Evolutionary conservation across 2,113 vertebrate genomes (phyloP).

Genomic region (Seriola aureovittata): DNA sequence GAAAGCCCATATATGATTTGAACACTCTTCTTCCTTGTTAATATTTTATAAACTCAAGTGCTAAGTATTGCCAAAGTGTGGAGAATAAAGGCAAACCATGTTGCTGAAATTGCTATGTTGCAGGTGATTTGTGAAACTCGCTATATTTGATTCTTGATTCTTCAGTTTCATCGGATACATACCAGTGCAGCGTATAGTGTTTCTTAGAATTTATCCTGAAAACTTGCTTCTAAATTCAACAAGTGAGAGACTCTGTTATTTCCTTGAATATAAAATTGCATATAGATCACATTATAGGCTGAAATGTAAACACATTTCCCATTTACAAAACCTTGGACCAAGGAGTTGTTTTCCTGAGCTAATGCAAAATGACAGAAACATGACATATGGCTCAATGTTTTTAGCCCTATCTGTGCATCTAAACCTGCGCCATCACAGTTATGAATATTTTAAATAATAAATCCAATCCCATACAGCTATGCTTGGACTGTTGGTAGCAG

Average conservation of each 20-base stretch:
- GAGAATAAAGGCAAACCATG: not conserved
- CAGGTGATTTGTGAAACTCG: not conserved
- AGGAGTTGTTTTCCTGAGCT: too few species aligned
- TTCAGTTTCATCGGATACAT: not conserved
- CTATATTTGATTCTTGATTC: not conserved
- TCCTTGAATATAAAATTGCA: not conserved
- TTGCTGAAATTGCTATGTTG: not conserved
- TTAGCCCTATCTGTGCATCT: too few species aligned
- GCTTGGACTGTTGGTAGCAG: too few species aligned
- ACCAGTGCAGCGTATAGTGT: not conserved
- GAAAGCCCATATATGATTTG: not conserved
- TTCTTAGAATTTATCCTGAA: too few species aligned
- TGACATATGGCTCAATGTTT: too few species aligned
- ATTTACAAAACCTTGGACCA: not conserved
- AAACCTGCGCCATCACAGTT: too few species aligned
- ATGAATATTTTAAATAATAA: too few species aligned
- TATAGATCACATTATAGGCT: too few species aligned
- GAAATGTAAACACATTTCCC: not conserved
- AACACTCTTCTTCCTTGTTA: not conserved
- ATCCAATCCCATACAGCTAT: too few species aligned
- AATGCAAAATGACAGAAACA: too few species aligned
- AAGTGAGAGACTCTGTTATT: not conserved
- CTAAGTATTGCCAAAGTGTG: not conserved
- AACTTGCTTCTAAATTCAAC: too few species aligned
- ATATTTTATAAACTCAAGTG: not conserved